A percentile compares a stretch with the other conserved stretches of the same genome.
Evolutionary conservation across 2,797 vertebrate species (phyloP).

Genomic region (Cynopterus sphinx): DNA sequence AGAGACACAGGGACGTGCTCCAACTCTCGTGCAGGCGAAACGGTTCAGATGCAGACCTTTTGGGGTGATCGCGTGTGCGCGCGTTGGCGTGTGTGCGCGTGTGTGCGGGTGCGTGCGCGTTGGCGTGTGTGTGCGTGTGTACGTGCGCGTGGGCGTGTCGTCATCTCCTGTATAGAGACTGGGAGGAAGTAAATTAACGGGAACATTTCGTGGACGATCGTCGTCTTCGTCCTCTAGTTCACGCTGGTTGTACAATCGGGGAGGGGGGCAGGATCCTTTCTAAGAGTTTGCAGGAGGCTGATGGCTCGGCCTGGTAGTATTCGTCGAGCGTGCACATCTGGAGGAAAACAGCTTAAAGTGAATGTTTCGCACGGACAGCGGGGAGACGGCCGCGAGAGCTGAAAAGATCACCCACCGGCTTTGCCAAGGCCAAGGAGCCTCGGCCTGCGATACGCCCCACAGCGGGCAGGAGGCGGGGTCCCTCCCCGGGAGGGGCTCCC

Average conservation of each 20-base stretch:
- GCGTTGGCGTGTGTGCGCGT: too few species aligned
- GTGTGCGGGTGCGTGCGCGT: background rate
- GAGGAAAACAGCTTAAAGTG: background rate
- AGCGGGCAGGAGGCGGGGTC: background rate
- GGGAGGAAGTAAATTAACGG: background rate
- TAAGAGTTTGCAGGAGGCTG: background rate
- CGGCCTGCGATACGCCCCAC: background rate
- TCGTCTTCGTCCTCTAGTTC: background rate
- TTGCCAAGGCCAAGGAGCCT: background rate
- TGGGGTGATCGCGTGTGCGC: too few species aligned
- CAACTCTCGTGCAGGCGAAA: too few species aligned
- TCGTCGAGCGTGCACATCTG: background rate
- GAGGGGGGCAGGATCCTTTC: background rate
- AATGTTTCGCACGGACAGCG: background rate
- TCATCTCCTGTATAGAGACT: background rate
- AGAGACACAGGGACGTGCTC: too few species aligned
- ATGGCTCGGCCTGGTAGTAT: background rate
- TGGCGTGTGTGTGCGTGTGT: too few species aligned
- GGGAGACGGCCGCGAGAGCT: background rate
- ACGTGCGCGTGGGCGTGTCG: too few species aligned
- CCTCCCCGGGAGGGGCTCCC: accelerated
- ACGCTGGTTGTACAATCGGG: background rate
- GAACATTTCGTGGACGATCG: background rate
- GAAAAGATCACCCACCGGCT: background rate
- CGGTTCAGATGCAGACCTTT: too few species aligned